A percentile compares a stretch with the other conserved stretches of the same genome.
Conservation (phyloP, 2,888 invertebrate genomes). For the Drosophila mayaguana region DNA sequence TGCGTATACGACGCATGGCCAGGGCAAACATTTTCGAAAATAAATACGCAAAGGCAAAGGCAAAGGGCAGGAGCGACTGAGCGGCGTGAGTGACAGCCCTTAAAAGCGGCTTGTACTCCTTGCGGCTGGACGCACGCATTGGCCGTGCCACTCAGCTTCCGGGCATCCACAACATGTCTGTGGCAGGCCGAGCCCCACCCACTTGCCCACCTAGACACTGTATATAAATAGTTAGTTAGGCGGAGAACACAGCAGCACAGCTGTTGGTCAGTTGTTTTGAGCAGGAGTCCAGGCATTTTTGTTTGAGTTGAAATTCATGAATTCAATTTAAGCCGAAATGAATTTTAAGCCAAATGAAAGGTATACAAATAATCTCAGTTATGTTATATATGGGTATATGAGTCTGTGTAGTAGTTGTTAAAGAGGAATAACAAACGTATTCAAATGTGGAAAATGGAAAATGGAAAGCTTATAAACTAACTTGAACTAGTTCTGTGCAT, state of each 20-base stretch:
- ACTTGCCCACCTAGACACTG: conserved; percentile 9
- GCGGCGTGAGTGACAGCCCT: conserved; percentile 50
- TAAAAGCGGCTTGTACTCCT: conserved; percentile 31
- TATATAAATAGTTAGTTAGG: neutral
- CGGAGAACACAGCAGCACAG: neutral
- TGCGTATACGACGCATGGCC: conserved; percentile 47
- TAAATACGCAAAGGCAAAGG: conserved; percentile 14
- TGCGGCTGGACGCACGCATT: conserved; percentile 13
- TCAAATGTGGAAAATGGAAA: conserved; percentile 1
- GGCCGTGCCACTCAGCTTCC: conserved; percentile 7
- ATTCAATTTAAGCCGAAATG: conserved; percentile 49
- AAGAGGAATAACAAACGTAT: neutral
- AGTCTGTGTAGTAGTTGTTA: neutral
- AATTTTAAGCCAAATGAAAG: conserved; percentile 40
- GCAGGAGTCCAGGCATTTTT: conserved; percentile 8
- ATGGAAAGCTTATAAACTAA: neutral
- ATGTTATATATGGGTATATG: neutral
- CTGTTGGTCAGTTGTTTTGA: conserved; percentile 37
- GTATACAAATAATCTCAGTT: conserved; percentile 28
- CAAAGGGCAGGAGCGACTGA: no score
- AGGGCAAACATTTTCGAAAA: conserved; percentile 37
- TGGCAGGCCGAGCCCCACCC: neutral
- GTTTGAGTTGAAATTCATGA: conserved; percentile 63
- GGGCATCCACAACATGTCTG: conserved; percentile 26
- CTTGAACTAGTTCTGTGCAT: neutral